Conservation (phyloP, 2,797 vertebrate genomes). For the Phrynocephalus forsythii region DNA sequence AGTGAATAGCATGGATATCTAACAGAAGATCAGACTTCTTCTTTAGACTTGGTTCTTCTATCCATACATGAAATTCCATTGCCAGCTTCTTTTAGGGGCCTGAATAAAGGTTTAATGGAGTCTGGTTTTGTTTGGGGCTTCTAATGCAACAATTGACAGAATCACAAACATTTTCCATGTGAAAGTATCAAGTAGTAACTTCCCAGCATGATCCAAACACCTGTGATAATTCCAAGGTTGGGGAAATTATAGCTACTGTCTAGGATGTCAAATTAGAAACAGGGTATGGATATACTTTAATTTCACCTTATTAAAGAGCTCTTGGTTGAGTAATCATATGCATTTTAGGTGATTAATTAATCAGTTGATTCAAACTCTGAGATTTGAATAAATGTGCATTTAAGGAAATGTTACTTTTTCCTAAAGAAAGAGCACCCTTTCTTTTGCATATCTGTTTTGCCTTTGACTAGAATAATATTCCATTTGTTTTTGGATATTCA, state of each 20-base stretch:
- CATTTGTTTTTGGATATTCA: too few species aligned
- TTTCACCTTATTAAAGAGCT: background rate
- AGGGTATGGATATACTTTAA: background rate
- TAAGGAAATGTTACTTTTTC: too few species aligned
- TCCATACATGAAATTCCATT: background rate
- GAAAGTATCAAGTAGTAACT: background rate
- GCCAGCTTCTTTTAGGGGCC: background rate
- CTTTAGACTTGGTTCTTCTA: background rate
- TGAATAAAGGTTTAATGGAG: background rate
- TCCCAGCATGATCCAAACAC: too few species aligned
- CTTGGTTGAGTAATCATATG: background rate
- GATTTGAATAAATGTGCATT: background rate
- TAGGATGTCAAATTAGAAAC: background rate
- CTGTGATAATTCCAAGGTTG: background rate
- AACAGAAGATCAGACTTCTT: too few species aligned
- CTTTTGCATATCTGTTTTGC: too few species aligned
- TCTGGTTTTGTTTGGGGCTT: background rate
- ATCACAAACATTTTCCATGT: background rate
- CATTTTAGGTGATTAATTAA: background rate
- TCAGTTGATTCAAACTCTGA: background rate
- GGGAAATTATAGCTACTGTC: background rate
- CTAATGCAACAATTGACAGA: background rate
- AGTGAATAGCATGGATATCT: background rate
- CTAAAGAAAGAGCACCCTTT: too few species aligned
- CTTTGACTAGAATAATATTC: too few species aligned